Percentiles rank a stretch among this genome's conserved stretches.
phyloP scores from a whole-genome alignment of 2,888 invertebrate genomes.

The Drosophila stalkeri region DNA sequence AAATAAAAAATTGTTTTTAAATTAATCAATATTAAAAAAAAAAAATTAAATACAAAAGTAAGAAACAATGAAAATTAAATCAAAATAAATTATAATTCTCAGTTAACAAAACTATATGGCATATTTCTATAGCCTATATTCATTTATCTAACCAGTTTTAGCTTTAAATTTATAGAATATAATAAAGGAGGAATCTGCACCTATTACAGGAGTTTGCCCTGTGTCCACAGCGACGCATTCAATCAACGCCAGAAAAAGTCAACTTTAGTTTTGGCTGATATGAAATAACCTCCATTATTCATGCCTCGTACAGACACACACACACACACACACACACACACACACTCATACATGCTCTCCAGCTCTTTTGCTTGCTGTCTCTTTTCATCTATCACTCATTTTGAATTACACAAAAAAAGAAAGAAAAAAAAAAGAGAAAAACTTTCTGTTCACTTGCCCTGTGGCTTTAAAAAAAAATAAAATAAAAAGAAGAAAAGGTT shows the following conservation, averaged over 20 bases:
- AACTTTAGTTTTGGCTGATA: constrained; percentile 61
- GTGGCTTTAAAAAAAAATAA: constrained; percentile 65
- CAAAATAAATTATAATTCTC: constrained; percentile 32
- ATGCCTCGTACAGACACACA: constrained; percentile 19
- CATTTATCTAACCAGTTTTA: neutral
- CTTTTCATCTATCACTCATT: constrained; percentile 43
- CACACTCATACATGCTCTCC: neutral
- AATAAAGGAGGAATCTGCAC: constrained; percentile 15
- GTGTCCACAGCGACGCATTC: constrained; percentile 33
- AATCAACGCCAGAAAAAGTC: constrained; percentile 61
- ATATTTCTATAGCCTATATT: neutral
- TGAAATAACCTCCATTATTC: constrained; percentile 58
- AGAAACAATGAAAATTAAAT: constrained; percentile 9
- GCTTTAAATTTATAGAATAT: constrained; percentile 7
- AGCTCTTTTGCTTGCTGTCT: neutral
- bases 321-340: constrained; percentile 3
- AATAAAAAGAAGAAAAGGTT: constrained; percentile 37
- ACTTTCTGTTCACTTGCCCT: constrained; percentile 66
- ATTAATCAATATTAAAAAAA: too few species aligned
- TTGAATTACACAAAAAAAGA: constrained; percentile 28
- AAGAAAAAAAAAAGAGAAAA: constrained; percentile 5
- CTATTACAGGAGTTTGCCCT: neutral
- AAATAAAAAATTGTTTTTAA: too few species aligned
- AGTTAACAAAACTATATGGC: neutral
- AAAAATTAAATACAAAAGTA: too few species aligned